phyloP scores from a whole-genome alignment of 2,888 invertebrate species.

The Anagyrus pseudococci region DNA sequence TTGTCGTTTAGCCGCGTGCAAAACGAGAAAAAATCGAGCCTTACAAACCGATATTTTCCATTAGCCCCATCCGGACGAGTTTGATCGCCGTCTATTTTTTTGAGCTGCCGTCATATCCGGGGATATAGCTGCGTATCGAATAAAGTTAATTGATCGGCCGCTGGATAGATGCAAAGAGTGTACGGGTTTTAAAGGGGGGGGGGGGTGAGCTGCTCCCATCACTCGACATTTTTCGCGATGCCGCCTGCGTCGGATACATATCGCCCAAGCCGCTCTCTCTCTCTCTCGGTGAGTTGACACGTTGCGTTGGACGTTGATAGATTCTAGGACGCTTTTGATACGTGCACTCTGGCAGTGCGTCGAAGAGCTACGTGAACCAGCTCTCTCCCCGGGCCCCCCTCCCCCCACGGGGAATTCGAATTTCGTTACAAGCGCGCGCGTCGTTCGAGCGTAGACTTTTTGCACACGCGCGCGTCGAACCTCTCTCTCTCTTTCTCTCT shows the following conservation, averaged over 20 bases:
- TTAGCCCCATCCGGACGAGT: too few relatives aligned
- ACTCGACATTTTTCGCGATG: neutral
- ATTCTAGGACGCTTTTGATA: slow-evolving; percentile 4
- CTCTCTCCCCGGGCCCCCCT: neutral
- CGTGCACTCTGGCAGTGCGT: neutral
- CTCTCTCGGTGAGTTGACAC: slow-evolving; percentile 1
- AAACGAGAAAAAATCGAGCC: too few relatives aligned
- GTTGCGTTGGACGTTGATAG: slow-evolving; percentile 8
- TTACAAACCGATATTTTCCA: too few relatives aligned
- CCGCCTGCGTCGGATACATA: neutral
- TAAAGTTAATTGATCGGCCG: slow-evolving; percentile 14
- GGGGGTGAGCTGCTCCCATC: neutral
- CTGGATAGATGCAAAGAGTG: neutral
- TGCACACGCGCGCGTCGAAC: too few relatives aligned
- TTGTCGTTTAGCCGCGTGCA: too few relatives aligned
- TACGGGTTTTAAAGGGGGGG: too few relatives aligned
- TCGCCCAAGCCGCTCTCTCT: slow-evolving; percentile 19
- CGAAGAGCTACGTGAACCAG: neutral
- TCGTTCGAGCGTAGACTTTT: too few relatives aligned
- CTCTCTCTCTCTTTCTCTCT: too few relatives aligned
- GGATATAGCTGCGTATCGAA: neutral
- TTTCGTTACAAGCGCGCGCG: too few relatives aligned
- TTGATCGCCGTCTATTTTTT: too few relatives aligned
- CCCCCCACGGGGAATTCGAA: too few relatives aligned
- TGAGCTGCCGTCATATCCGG: too few relatives aligned